phyloP scores from a whole-genome alignment of 2,797 vertebrate species.

The Dromococcyx pavoninus region DNA sequence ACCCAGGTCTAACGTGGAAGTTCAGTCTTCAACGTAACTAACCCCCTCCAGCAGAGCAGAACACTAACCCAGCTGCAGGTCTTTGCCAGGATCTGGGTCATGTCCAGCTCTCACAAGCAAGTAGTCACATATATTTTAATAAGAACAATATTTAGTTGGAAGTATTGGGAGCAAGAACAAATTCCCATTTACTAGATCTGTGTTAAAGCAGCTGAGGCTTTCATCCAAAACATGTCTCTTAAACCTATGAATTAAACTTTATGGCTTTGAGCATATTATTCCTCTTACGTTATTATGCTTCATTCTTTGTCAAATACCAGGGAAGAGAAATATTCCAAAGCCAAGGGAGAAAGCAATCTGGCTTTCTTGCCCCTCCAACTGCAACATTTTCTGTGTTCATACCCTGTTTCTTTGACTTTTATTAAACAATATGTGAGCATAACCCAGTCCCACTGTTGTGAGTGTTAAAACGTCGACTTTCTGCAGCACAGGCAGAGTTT shows the following conservation, averaged over 20 bases:
- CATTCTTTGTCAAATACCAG: conserved; percentile 3
- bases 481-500: not conserved
- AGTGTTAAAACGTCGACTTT: not conserved
- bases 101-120: not conserved
- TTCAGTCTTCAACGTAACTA: not conserved
- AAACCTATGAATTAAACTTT: conserved; percentile 22
- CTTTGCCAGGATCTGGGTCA: not conserved
- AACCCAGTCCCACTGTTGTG: not conserved
- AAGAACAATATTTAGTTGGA: not conserved
- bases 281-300: not conserved
- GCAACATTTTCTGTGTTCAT: not conserved
- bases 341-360: not conserved
- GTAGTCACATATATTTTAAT: not conserved
- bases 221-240: not conserved
- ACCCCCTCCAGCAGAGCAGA: not conserved
- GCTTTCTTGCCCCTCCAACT: not conserved
- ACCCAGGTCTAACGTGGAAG: not conserved
- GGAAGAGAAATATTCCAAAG: not conserved
- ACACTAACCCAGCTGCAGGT: fast-evolving
- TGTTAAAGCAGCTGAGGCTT: not conserved
- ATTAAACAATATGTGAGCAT: conserved; percentile 6
- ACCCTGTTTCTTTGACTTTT: conserved; percentile 60
- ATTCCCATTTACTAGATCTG: not conserved
- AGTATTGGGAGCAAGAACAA: not conserved
- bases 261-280: not conserved